These are phyloP conservation scores for Sthenelais limicola DNA, from an alignment of 2,888 invertebrate genomes.

Conservation along the genomic window DNA sequence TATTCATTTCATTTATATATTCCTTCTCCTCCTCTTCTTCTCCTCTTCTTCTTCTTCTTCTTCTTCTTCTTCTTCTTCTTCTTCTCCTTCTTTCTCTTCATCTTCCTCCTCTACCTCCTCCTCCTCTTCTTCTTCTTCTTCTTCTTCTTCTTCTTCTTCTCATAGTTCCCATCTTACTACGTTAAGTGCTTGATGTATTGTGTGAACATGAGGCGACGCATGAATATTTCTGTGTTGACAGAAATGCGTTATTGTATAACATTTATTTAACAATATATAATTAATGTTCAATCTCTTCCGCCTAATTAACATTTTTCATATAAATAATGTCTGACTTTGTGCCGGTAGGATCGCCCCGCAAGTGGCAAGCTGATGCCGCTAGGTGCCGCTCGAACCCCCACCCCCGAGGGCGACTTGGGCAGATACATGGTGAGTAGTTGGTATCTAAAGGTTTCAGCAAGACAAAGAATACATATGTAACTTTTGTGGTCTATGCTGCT, in stretches of 20 bases:
- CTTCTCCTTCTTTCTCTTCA: not conserved
- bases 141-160: not conserved
- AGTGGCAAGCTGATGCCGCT: conserved; percentile 56
- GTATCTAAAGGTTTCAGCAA: not conserved
- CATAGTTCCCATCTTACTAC: too few species aligned
- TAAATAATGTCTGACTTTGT: too few species aligned
- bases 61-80: not conserved
- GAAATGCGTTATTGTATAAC: too few species aligned
- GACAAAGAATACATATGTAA: not conserved
- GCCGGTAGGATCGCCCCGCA: conserved; percentile 60
- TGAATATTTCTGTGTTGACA: too few species aligned
- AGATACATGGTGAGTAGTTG: conserved; percentile 61
- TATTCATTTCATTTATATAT: not conserved
- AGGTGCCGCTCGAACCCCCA: conserved; percentile 45
- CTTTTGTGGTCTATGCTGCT: not conserved
- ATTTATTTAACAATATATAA: too few species aligned
- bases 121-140: not conserved
- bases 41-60: not conserved
- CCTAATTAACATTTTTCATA: too few species aligned
- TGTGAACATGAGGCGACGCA: too few species aligned
- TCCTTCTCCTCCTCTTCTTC: not conserved
- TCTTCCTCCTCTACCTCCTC: not conserved
- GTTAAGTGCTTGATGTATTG: too few species aligned
- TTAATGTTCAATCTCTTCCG: too few species aligned
- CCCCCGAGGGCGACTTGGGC: conserved; percentile 58